Conservation (phyloP, 1,140 invertebrate genomes). For the Orius insidiosus region DNA sequence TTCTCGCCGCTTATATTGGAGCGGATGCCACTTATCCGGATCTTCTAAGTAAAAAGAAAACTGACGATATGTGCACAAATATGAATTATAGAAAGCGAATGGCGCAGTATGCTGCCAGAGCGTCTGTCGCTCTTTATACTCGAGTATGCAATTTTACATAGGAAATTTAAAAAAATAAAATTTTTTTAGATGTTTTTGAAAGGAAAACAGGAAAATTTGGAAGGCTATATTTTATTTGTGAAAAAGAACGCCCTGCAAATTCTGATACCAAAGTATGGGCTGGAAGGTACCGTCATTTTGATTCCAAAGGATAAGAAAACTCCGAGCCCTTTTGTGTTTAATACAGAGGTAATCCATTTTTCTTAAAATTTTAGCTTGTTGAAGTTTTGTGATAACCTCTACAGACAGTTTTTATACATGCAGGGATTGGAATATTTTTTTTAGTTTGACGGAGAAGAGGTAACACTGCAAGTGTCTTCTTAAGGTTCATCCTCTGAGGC, state of each 20-base stretch:
- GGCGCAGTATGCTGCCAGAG: constrained; percentile 94
- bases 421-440: too few species aligned
- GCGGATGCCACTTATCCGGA: constrained; percentile 76
- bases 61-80: constrained; percentile 65
- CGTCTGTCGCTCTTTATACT: constrained; percentile 88
- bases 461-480: too few species aligned
- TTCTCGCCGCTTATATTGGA: constrained; percentile 71
- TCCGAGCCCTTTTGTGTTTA: constrained; percentile 44
- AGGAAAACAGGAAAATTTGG: constrained; percentile 56
- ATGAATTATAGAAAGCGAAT: constrained; percentile 89
- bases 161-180: background rate
- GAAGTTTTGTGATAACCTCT: too few species aligned
- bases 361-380: too few species aligned
- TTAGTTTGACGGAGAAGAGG: too few species aligned
- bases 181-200: constrained; percentile 53
- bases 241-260: constrained; percentile 93
- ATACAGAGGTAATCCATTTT: constrained; percentile 79
- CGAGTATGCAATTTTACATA: constrained; percentile 42
- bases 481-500: too few species aligned
- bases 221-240: constrained; percentile 78
- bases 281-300: constrained; percentile 84
- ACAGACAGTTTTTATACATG: too few species aligned
- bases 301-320: constrained; percentile 28
- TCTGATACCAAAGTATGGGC: constrained; percentile 86
- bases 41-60: constrained; percentile 66